Evolutionary conservation across 2,888 invertebrate species (phyloP), one percentile per base, ranked within the genome.

Genomic region (Chloroclystis v-ata): DNA sequence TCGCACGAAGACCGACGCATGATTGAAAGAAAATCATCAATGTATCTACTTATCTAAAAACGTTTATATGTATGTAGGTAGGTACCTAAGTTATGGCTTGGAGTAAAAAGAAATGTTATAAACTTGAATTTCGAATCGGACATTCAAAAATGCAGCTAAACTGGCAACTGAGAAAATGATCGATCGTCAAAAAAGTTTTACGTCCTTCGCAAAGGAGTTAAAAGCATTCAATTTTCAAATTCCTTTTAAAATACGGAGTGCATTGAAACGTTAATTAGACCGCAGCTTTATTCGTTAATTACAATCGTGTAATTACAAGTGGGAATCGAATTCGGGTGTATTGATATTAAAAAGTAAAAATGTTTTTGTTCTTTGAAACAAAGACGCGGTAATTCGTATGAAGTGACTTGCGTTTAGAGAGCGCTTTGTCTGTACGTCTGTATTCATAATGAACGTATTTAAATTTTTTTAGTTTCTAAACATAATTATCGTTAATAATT

Each of bases 301-400:
- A 72, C 70, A 70, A 70, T 67, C 66, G 67, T 69, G 68, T 78
- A 67, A 78, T 82, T 78, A 80, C 71, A 73, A 74, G 71, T 69
- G 68, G 67, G 66, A 74, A 75, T 72, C 72, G 75, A 74, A 67
- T 68, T 61, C 62, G 65, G 66, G 57, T 59, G 67, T 73, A 77
- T 77, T 72, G 72, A 74, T 78, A 80, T 78, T 77, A 69, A 77
- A 80, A 76, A 57, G 35, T 28, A 49, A 50, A 46, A 49, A 63
- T 78, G 75, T 79, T 83, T 83, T 82, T 82, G 78, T 82, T 63
- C 60, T 65, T 75, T 82, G 81, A 85, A 85, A 86, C 84, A 85
- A 85, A 79, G 79, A 70, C 59, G 56, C 67, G 61, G 68, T 85
- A 82, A 85, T 86, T 83, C 84, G 85, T 86, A 79, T 85, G 84